Conservation (phyloP, 2,888 invertebrate species). For the Volucella zonaria region DNA sequence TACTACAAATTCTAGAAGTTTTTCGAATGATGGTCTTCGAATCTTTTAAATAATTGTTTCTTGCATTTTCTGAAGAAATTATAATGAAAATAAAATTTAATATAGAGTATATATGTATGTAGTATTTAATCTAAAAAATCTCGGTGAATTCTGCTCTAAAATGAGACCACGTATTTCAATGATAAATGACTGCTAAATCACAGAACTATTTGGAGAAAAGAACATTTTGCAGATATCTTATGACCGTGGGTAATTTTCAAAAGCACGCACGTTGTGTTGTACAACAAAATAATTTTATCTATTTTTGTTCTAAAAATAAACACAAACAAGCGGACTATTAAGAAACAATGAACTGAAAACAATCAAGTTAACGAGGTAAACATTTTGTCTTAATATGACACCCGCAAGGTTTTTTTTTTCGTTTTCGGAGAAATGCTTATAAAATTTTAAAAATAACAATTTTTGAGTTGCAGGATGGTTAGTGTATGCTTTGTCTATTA, state of each 20-base stretch:
- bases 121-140: conserved; percentile 14
- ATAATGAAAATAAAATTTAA: not conserved
- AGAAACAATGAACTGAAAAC: not conserved
- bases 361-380: not conserved
- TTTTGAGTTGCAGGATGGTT: too few relatives aligned
- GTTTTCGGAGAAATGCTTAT: not conserved
- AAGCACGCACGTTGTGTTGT: not conserved
- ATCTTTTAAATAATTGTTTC: too few relatives aligned
- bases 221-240: not conserved
- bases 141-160: not conserved
- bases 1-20: too few relatives aligned
- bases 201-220: not conserved
- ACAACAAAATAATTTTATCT: not conserved
- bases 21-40: too few relatives aligned
- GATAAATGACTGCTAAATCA: conserved; percentile 1
- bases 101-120: too few relatives aligned
- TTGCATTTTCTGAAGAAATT: not conserved
- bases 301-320: conserved; percentile 16
- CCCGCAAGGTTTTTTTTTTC: not conserved
- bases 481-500: too few relatives aligned
- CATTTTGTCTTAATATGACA: not conserved
- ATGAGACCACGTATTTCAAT: not conserved
- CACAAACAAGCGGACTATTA: conserved; percentile 8
- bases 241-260: not conserved
- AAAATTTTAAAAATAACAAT: too few relatives aligned